Evolutionary conservation across 2,888 invertebrate species (phyloP).

Genomic region (Campoletis raptor): DNA sequence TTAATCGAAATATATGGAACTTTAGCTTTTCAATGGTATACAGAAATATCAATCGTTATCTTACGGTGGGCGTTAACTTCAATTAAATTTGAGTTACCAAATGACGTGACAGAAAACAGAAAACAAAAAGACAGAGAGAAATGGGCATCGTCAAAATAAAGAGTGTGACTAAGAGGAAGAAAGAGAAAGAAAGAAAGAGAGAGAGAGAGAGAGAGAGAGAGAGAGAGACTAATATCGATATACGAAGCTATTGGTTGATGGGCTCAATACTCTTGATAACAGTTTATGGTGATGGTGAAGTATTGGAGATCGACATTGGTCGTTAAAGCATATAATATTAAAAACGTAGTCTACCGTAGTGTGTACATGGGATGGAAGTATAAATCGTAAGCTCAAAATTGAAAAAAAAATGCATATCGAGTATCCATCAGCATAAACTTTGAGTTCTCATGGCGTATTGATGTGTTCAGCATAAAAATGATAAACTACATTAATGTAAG

Average conservation of each 20-base stretch:
- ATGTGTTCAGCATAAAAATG: slow-evolving; percentile 11
- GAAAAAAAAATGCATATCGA: background rate
- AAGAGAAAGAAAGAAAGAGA: too few species aligned
- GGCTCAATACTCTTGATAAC: background rate
- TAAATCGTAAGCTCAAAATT: slow-evolving; percentile 4
- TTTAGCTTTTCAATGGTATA: background rate
- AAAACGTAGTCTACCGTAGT: background rate
- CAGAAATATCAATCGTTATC: slow-evolving; percentile 2
- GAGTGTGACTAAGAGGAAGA: background rate
- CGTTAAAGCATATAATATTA: background rate
- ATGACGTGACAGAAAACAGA: slow-evolving; percentile 3
- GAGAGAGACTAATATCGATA: slow-evolving; percentile 5
- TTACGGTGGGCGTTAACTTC: slow-evolving; percentile 9
- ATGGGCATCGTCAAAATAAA: background rate
- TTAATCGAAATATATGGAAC: background rate
- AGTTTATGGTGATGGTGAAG: slow-evolving; percentile 21
- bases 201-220: background rate
- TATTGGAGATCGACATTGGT: slow-evolving; percentile 8
- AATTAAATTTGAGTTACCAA: slow-evolving; percentile 9
- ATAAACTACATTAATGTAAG: slow-evolving; percentile 3
- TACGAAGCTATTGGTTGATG: background rate
- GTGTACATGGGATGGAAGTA: background rate
- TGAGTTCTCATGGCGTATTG: background rate
- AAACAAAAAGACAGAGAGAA: background rate
- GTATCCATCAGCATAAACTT: background rate